Evolutionary conservation across 2,888 invertebrate species (phyloP).

Genomic region (Panorpa germanica): DNA sequence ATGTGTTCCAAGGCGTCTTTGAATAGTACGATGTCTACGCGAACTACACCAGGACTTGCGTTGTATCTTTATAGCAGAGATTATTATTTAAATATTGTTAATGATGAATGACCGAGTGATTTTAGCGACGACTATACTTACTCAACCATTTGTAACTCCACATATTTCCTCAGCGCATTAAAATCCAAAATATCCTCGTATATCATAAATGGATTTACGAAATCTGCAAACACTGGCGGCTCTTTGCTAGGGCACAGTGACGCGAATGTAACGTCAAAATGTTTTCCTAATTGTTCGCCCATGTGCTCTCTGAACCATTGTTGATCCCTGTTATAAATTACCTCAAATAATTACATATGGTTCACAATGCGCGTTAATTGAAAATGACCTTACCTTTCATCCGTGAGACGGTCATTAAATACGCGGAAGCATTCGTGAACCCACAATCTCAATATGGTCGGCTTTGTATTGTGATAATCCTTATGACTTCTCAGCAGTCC

Average conservation of each 20-base stretch:
- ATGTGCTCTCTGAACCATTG: constrained; percentile 57
- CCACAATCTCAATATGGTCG: constrained; percentile 60
- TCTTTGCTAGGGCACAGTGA: constrained; percentile 54
- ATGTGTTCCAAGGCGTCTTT: constrained; percentile 76
- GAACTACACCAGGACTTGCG: constrained; percentile 52
- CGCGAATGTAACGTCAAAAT: constrained; percentile 65
- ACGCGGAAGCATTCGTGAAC: constrained; percentile 72
- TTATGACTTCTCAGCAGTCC: constrained; percentile 60
- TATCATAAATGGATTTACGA: constrained; percentile 53
- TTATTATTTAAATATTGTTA: neutral
- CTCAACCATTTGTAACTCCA: constrained; percentile 25
- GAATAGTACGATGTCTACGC: constrained; percentile 70
- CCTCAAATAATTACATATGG: neutral
- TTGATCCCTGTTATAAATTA: constrained; percentile 36
- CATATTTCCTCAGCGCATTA: constrained; percentile 30
- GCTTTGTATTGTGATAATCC: constrained; percentile 54
- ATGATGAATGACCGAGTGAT: neutral
- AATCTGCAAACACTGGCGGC: constrained; percentile 58
- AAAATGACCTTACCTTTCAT: constrained; percentile 36
- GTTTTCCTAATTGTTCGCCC: constrained; percentile 52
- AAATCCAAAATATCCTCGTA: constrained; percentile 65
- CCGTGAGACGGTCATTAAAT: constrained; percentile 65
- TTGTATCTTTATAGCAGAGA: constrained; percentile 44
- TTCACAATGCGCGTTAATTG: neutral
- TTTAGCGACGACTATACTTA: constrained; percentile 14